Percentiles rank a stretch among this genome's conserved stretches.
These are phyloP conservation scores for Oryzias curvinotus DNA, from an alignment of 2,113 vertebrate species.

Conservation along the genomic window DNA sequence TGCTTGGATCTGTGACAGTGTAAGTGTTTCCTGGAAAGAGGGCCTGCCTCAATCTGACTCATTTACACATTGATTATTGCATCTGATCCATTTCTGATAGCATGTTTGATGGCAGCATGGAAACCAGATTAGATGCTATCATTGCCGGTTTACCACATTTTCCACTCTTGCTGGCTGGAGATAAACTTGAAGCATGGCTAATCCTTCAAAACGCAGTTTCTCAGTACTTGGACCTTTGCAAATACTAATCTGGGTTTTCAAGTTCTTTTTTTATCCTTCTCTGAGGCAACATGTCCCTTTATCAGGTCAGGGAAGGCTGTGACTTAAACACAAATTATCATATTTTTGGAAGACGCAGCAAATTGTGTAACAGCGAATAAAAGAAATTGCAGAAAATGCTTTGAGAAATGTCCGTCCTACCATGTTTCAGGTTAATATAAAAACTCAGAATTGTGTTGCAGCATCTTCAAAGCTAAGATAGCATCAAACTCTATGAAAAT, in stretches of 20 bases:
- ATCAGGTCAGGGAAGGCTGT: slow-evolving; percentile 29
- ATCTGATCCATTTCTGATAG: slow-evolving; percentile 33
- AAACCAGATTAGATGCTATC: slow-evolving; percentile 41
- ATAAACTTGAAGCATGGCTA: slow-evolving; percentile 16
- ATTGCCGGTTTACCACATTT: slow-evolving; percentile 24
- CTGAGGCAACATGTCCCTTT: slow-evolving; percentile 12
- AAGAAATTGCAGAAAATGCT: too few species aligned
- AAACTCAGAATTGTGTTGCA: too few species aligned
- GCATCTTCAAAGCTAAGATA: too few species aligned
- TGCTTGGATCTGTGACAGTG: slow-evolving; percentile 78
- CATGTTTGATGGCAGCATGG: slow-evolving; percentile 11
- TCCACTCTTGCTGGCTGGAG: slow-evolving; percentile 9
- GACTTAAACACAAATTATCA: slow-evolving; percentile 41
- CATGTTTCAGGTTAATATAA: background rate
- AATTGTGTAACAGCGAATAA: background rate
- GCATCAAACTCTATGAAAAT: too few species aligned
- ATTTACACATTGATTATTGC: slow-evolving; percentile 52
- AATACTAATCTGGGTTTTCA: slow-evolving; percentile 18
- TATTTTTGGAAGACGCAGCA: slow-evolving; percentile 41
- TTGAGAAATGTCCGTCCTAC: background rate
- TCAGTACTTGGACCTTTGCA: slow-evolving; percentile 1
- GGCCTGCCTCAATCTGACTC: slow-evolving; percentile 24
- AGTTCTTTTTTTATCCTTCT: background rate
- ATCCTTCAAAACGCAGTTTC: slow-evolving; percentile 21
- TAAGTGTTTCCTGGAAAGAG: slow-evolving; percentile 67